These are phyloP conservation scores for Dexiosoma caninum DNA, from an alignment of 2,888 invertebrate genomes.

Conservation along the genomic window DNA sequence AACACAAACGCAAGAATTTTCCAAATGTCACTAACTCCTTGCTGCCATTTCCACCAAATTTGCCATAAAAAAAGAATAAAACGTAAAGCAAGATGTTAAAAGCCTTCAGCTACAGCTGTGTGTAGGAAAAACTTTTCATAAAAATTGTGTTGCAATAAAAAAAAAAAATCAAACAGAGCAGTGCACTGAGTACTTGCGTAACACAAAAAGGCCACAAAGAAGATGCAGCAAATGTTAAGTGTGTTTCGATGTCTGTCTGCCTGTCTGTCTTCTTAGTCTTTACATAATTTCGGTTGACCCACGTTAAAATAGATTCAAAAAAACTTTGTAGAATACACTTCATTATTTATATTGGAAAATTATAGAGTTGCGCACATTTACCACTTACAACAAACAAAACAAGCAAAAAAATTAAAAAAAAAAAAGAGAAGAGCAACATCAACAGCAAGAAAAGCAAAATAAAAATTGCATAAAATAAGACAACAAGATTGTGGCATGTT, in stretches of 20 bases:
- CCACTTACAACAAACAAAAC: slow-evolving; percentile 43
- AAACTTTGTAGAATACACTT: slow-evolving; percentile 49
- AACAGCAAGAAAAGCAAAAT: slow-evolving; percentile 6
- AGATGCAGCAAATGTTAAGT: background rate
- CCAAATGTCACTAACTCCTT: slow-evolving; percentile 37
- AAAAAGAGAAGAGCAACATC: too few species aligned
- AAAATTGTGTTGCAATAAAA: background rate
- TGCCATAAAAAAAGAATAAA: background rate
- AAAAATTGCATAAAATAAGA: slow-evolving; percentile 31
- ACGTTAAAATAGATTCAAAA: slow-evolving; percentile 27
- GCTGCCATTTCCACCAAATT: background rate
- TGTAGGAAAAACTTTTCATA: slow-evolving; percentile 11
- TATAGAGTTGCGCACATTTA: slow-evolving; percentile 61
- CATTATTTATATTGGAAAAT: slow-evolving; percentile 64
- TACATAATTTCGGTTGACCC: slow-evolving; percentile 50
- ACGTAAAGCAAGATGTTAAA: slow-evolving; percentile 30
- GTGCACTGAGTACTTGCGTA: background rate
- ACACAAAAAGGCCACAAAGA: background rate
- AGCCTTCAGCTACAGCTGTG: slow-evolving; percentile 31
- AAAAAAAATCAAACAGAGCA: too few species aligned
- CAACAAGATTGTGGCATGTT: slow-evolving; percentile 58
- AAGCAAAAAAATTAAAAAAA: too few species aligned
- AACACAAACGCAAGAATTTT: slow-evolving; percentile 16
- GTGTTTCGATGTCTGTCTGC: slow-evolving; percentile 2
- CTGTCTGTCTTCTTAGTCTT: background rate